phyloP scores from a whole-genome alignment of 2,113 vertebrate genomes.

The Bos indicus region DNA sequence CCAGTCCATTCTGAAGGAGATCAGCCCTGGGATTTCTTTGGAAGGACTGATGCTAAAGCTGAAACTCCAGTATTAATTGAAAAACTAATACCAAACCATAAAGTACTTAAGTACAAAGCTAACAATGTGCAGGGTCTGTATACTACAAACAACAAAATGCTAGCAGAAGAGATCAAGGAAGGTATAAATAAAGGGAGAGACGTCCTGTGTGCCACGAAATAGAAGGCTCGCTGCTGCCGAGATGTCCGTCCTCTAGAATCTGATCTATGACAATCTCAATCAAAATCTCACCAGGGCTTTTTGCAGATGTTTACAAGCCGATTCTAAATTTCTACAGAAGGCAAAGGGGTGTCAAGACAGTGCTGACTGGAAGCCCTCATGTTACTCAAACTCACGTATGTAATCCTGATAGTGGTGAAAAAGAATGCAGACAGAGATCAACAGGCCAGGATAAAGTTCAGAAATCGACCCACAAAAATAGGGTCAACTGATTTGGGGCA shows the following conservation, averaged over 20 bases:
- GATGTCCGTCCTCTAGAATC: not conserved
- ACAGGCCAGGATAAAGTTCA: too few relatives aligned
- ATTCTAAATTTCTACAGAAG: not conserved
- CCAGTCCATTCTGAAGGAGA: too few relatives aligned
- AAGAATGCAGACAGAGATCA: accelerated
- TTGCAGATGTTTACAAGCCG: not conserved
- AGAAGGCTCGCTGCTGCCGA: not conserved
- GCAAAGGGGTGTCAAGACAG: not conserved
- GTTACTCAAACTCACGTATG: accelerated
- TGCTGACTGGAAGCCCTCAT: not conserved
- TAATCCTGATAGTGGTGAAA: not conserved
- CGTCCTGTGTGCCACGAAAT: accelerated
- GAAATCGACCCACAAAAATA: accelerated
- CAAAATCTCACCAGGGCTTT: not conserved
- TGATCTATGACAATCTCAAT: not conserved
- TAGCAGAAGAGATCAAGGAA: not conserved
- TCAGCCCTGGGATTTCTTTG: too few relatives aligned
- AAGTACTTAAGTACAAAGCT: not conserved
- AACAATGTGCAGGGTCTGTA: not conserved
- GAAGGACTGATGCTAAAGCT: too few relatives aligned
- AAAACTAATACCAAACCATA: not conserved
- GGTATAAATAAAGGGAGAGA: not conserved
- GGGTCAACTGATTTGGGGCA: not conserved
- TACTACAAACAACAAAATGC: not conserved
- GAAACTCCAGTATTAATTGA: not conserved